Evolutionary conservation across 1,140 invertebrate genomes (phyloP).

Genomic region (Drosophila santomea): DNA sequence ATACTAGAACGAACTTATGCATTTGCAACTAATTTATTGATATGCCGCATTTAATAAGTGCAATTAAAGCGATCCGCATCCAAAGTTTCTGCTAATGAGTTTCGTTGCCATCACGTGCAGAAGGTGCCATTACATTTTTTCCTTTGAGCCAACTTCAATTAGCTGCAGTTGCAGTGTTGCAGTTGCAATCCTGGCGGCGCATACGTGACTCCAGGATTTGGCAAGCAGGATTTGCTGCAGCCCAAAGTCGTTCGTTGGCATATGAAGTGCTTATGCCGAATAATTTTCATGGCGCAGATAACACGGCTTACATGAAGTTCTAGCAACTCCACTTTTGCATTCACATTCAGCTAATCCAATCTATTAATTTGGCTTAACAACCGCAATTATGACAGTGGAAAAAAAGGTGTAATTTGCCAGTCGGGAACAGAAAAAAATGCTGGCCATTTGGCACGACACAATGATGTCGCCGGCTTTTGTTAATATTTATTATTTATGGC

Average conservation of each 20-base stretch:
- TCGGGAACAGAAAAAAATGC: background rate
- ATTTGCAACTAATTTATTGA: conserved; percentile 44
- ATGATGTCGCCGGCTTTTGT: conserved; percentile 44
- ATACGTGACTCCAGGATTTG: conserved; percentile 52
- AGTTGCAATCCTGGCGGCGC: conserved; percentile 50
- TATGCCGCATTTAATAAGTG: conserved; percentile 46
- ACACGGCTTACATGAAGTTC: conserved; percentile 36
- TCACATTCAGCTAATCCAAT: conserved; percentile 36
- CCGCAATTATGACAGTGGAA: background rate
- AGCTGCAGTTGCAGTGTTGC: conserved; percentile 27
- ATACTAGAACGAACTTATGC: conserved; percentile 13
- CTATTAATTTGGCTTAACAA: conserved; percentile 29
- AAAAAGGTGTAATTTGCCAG: conserved; percentile 22
- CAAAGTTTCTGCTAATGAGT: conserved; percentile 34
- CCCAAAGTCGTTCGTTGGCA: conserved; percentile 13
- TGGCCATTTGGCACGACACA: conserved; percentile 42
- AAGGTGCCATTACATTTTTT: conserved; percentile 62
- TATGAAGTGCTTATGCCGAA: conserved; percentile 35
- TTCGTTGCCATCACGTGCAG: conserved; percentile 32
- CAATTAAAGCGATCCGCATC: conserved; percentile 14
- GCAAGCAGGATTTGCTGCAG: conserved; percentile 9
- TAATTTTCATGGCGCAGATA: conserved; percentile 47
- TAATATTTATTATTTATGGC: conserved; percentile 56
- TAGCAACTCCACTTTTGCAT: conserved; percentile 24
- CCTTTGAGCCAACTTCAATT: conserved; percentile 50